These are phyloP conservation scores for Manduca sexta DNA, from an alignment of 1,140 invertebrate genomes.

Conservation along the genomic window DNA sequence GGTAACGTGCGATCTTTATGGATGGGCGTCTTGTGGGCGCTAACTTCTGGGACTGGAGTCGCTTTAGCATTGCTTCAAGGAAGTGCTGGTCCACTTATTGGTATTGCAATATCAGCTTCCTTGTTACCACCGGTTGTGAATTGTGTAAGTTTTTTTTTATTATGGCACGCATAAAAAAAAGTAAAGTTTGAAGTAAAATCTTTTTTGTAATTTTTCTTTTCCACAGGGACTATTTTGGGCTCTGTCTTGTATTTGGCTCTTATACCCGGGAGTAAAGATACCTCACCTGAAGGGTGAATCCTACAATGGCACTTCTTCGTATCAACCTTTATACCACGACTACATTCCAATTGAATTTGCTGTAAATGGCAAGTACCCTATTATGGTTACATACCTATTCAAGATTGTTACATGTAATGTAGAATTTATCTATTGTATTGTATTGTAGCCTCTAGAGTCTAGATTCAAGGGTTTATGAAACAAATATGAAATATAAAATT, in stretches of 20 bases:
- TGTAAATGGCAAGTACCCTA: conserved; percentile 75
- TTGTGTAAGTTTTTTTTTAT: conserved; percentile 75
- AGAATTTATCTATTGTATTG: no score
- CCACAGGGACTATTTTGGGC: conserved; percentile 84
- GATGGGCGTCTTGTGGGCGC: conserved; percentile 82
- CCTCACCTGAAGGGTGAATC: conserved; percentile 80
- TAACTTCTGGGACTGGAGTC: conserved; percentile 84
- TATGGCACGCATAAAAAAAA: no score
- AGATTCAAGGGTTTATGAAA: no score
- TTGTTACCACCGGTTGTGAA: conserved; percentile 91
- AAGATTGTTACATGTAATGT: no score
- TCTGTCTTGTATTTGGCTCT: conserved; percentile 80
- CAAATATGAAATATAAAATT: no score
- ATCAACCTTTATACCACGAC: conserved; percentile 79
- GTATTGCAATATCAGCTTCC: conserved; percentile 92
- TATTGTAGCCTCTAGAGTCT: no score
- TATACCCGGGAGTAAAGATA: conserved; percentile 79
- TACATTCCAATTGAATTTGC: conserved; percentile 85
- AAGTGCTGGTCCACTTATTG: conserved; percentile 88
- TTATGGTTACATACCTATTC: background rate
- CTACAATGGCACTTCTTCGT: conserved; percentile 76
- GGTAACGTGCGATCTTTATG: conserved; percentile 81
- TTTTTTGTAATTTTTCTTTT: conserved; percentile 1
- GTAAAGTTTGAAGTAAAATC: background rate
- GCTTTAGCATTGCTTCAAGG: conserved; percentile 90